Evolutionary conservation across 2,888 invertebrate species (phyloP).

Genomic region (Drosophila birchii): DNA sequence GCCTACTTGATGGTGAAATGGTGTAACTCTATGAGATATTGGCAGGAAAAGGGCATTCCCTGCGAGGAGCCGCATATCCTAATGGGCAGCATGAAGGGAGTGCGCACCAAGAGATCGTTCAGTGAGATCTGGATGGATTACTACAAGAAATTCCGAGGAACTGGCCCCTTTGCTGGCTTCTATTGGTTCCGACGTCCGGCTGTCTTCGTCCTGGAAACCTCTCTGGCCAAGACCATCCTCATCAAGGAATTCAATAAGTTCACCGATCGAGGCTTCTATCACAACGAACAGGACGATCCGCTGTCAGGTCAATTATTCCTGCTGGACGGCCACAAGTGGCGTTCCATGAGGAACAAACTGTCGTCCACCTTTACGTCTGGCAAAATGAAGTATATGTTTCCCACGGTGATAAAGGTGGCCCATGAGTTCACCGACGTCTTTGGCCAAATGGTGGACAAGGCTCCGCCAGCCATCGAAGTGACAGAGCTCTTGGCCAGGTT

Average conservation of each 20-base stretch:
- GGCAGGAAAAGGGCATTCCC: constrained; percentile 59
- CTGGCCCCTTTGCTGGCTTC: constrained; percentile 75
- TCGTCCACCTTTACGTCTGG: constrained; percentile 85
- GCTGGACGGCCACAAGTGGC: constrained; percentile 85
- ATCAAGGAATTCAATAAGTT: constrained; percentile 83
- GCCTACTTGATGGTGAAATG: constrained; percentile 51
- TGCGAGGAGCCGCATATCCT: constrained; percentile 61
- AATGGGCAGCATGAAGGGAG: constrained; percentile 61
- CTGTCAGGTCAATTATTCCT: constrained; percentile 81
- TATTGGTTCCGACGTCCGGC: constrained; percentile 74
- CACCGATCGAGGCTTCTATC: constrained; percentile 81
- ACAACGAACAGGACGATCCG: constrained; percentile 83
- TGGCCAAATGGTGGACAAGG: constrained; percentile 41
- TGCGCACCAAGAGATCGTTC: constrained; percentile 47
- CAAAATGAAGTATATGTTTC: constrained; percentile 85
- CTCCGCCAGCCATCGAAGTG: constrained; percentile 70
- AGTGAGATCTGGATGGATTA: constrained; percentile 44
- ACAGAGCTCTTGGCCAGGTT: constrained; percentile 82
- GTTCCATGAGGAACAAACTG: constrained; percentile 84
- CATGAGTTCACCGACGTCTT: constrained; percentile 67
- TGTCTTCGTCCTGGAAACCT: constrained; percentile 63
- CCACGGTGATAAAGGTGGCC: constrained; percentile 71
- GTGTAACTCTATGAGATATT: constrained; percentile 49
- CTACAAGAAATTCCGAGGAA: constrained; percentile 62
- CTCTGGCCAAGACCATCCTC: constrained; percentile 70